Conservation (phyloP, 2,888 invertebrate species). For the Gastrophysa polygoni region DNA sequence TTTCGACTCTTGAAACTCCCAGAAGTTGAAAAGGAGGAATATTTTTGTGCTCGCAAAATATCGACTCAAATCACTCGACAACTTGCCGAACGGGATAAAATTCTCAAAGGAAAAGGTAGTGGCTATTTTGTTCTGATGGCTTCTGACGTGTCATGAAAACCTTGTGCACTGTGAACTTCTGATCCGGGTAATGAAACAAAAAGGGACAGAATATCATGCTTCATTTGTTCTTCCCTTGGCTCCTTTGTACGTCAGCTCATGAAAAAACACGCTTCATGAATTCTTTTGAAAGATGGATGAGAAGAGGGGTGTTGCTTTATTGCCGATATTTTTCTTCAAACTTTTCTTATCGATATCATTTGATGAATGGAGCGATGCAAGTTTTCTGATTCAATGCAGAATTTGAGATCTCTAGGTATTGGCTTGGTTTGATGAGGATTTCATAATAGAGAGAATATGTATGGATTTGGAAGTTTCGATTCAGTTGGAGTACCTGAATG, state of each 20-base stretch:
- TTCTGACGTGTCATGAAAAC: neutral
- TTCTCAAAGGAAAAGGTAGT: conserved; percentile 9
- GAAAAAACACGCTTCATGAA: conserved; percentile 18
- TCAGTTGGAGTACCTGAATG: no score
- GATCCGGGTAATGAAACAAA: conserved; percentile 18
- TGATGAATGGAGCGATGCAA: neutral
- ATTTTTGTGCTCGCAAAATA: no score
- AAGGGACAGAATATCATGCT: conserved; percentile 20
- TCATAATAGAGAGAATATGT: no score
- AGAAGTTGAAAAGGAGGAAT: no score
- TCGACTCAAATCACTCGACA: neutral
- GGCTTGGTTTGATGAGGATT: no score
- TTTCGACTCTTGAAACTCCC: no score
- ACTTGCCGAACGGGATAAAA: neutral
- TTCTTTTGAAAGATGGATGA: conserved; percentile 8
- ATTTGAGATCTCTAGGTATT: no score
- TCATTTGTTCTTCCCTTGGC: conserved; percentile 21
- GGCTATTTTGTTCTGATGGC: neutral
- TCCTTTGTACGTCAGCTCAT: conserved; percentile 13
- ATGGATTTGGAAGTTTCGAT: no score
- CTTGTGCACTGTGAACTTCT: neutral
- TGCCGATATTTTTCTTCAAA: neutral
- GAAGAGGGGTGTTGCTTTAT: neutral
- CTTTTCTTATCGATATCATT: neutral
- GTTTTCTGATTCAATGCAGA: neutral